These are phyloP conservation scores for Pectinophora gossypiella DNA, from an alignment of 1,140 invertebrate species.

Conservation along the genomic window DNA sequence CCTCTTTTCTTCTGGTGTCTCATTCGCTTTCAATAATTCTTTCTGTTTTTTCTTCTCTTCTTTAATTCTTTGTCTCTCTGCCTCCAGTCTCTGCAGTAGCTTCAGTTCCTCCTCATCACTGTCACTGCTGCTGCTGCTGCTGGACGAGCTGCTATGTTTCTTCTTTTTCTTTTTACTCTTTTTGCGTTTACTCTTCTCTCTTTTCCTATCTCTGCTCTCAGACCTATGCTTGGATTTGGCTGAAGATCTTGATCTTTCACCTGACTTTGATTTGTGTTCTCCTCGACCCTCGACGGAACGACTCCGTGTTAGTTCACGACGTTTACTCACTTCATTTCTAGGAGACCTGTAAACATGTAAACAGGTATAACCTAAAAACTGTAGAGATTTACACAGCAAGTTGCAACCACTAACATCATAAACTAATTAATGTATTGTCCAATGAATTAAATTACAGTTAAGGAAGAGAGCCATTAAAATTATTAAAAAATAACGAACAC, in stretches of 20 bases:
- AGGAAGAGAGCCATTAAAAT: no score
- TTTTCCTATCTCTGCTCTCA: slow-evolving; percentile 38
- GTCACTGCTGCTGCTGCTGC: slow-evolving; percentile 43
- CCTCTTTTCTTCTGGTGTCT: slow-evolving; percentile 96
- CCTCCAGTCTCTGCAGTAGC: slow-evolving; percentile 83
- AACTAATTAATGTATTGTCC: no score
- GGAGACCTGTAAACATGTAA: slow-evolving; percentile 28
- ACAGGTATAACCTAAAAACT: neutral
- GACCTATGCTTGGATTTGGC: slow-evolving; percentile 34
- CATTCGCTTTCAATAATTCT: slow-evolving; percentile 89
- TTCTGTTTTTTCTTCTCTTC: slow-evolving; percentile 85
- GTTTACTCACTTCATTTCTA: slow-evolving; percentile 18
- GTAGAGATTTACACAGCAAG: no score
- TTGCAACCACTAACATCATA: no score
- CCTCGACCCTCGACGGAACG: slow-evolving; percentile 27
- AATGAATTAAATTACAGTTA: no score
- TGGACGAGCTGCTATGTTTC: slow-evolving; percentile 18
- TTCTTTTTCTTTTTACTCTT: slow-evolving; percentile 59
- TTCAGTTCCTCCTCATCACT: slow-evolving; percentile 79
- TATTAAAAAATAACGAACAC: no score
- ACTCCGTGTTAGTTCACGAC: slow-evolving; percentile 21
- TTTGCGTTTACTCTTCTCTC: slow-evolving; percentile 41
- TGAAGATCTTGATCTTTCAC: slow-evolving; percentile 24
- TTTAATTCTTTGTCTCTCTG: slow-evolving; percentile 79
- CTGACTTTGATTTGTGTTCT: slow-evolving; percentile 13